These are phyloP conservation scores for Toxotes chatareus DNA, from an alignment of 2,113 vertebrate genomes.

Conservation along the genomic window DNA sequence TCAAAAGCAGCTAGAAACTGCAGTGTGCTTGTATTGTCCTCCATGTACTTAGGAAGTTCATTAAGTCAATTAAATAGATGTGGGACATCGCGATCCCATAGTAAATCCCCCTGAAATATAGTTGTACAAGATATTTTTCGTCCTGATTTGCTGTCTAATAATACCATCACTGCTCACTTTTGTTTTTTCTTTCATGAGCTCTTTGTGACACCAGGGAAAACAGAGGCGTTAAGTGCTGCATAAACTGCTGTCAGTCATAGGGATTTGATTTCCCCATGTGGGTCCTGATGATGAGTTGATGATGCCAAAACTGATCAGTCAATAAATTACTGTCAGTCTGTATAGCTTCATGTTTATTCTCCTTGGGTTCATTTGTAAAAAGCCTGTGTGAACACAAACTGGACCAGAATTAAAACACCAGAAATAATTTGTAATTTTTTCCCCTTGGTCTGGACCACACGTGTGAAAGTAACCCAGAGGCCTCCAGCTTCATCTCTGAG, in stretches of 20 bases:
- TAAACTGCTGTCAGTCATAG: not conserved
- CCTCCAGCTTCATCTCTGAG: not conserved
- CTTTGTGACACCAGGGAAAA: not conserved
- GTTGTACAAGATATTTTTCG: conserved; percentile 1
- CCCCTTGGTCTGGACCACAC: not conserved
- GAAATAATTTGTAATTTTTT: not conserved
- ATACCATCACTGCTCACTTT: not conserved
- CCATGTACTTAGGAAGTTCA: not conserved
- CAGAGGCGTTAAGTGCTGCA: not conserved
- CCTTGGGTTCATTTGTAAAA: not conserved
- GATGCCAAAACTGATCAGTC: not conserved
- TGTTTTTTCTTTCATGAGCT: not conserved
- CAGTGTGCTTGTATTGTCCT: not conserved
- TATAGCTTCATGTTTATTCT: too few species aligned
- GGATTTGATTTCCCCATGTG: not conserved
- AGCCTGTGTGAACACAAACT: not conserved
- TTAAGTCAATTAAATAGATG: not conserved
- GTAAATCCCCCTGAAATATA: not conserved
- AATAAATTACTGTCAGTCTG: not conserved
- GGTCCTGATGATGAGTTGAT: not conserved
- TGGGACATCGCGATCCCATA: not conserved
- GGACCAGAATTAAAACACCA: not conserved
- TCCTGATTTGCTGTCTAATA: not conserved
- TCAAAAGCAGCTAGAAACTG: not conserved
- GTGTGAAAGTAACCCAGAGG: not conserved